Evolutionary conservation across 2,888 invertebrate species (phyloP), one percentile per base, ranked within the genome.

Genomic region (Tolmerus cingulatus): DNA sequence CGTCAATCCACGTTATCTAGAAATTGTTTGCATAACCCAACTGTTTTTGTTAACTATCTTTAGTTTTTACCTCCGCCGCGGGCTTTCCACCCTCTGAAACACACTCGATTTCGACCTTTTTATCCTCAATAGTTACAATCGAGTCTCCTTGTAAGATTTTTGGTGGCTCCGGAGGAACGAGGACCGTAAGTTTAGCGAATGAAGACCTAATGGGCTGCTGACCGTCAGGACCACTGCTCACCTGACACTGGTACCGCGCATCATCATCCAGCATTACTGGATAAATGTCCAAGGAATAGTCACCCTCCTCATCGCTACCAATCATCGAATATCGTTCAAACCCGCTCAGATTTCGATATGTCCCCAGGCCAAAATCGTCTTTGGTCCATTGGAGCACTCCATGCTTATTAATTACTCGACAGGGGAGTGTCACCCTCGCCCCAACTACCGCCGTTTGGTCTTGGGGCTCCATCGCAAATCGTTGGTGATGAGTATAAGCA

Each of bases 341-440:
- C 46, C 97, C 98, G 86, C 97, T 96, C 88, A 99, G 94, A 90
- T 97, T 96, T 88, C 98, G 94, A 90, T 97, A 97, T 0, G 97
- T 95, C 9, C 99, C 99, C 86, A 99, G 94, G 0, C 98, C 99
- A 90, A 98, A 99, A 91, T 98, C 98, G 91, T 98, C 98, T 91
- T 98, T 97, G 84, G 98, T 98, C 99, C 99, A 99, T 92, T 99
- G 99, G 86, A 99, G 94, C 84, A 96, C 95, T 0, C 99, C 99
- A 88, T 95, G 95, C 92, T 98, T 97, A 92, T 97, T 96, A 91
- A 97, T 95, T 57, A 98, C 97, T 57, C 97, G 94, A 92, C 98
- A 99, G 34, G 97, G 97, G 88, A 98, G 93, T 12, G 97, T 97
- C 76, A 98, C 97, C 88, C 96, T 95, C 88, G 97, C 96, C 27